Evolutionary conservation across 2,797 vertebrate genomes (phyloP).

Genomic region (Xiphorhynchus erythropygius): DNA sequence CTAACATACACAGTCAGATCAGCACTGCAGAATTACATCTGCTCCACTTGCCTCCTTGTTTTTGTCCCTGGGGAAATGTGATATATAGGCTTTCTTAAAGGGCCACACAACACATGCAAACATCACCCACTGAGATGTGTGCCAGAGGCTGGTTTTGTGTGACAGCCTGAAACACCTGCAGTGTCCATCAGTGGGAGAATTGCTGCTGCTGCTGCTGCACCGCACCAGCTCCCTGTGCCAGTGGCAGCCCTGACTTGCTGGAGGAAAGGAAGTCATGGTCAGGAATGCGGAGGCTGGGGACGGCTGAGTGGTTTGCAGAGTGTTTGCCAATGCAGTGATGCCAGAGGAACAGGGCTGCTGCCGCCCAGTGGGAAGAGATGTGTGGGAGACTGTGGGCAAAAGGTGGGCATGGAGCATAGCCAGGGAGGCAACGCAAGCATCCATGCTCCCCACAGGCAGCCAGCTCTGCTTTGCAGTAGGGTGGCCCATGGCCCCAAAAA

Average conservation of each 20-base stretch:
- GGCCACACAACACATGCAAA: accelerated
- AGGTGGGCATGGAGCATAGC: not conserved
- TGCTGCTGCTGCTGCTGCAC: accelerated
- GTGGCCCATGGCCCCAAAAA: not conserved
- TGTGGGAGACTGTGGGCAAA: accelerated
- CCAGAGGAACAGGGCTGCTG: not conserved
- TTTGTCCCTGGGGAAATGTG: not conserved
- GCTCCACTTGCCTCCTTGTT: not conserved
- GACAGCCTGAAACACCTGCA: accelerated
- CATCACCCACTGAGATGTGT: accelerated
- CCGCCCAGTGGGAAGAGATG: not conserved
- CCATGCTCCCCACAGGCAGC: accelerated
- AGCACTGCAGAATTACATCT: not conserved
- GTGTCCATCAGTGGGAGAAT: accelerated
- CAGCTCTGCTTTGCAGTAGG: not conserved
- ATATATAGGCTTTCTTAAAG: not conserved
- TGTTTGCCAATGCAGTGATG: accelerated
- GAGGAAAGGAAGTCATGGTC: not conserved
- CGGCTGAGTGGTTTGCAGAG: accelerated
- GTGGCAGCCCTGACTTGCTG: not conserved
- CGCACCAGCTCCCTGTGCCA: accelerated
- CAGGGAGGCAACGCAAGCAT: accelerated
- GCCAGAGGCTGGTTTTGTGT: accelerated
- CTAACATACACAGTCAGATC: not conserved
- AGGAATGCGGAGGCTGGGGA: accelerated